Conservation (phyloP, 2,888 invertebrate genomes). For the Trissoscelio sp. region DNA sequence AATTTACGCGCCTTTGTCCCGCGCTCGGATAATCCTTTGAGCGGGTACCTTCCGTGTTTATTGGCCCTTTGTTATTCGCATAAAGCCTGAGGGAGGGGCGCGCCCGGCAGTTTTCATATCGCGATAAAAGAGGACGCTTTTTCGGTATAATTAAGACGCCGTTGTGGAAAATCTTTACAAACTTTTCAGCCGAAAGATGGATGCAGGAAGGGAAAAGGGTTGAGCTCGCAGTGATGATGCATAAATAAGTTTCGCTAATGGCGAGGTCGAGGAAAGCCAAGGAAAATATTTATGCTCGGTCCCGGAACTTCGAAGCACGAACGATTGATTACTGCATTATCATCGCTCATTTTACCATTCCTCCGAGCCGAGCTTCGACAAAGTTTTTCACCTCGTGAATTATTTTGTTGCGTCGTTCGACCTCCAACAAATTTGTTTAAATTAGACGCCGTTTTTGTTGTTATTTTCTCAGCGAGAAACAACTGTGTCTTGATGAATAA, state of each 20-base stretch:
- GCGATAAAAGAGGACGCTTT: constrained; percentile 71
- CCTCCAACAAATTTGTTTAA: constrained; percentile 12
- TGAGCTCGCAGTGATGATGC: constrained; percentile 79
- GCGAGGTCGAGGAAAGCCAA: constrained; percentile 76
- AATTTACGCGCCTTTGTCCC: constrained; percentile 79
- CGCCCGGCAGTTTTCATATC: constrained; percentile 67
- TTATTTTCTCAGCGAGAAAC: constrained; percentile 13
- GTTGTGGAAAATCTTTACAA: constrained; percentile 79
- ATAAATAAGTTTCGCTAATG: constrained; percentile 82
- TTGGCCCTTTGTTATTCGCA: constrained; percentile 73
- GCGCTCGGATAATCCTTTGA: constrained; percentile 68
- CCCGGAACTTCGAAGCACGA: constrained; percentile 52
- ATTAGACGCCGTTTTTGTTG: constrained; percentile 17
- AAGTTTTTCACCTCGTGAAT: constrained; percentile 34
- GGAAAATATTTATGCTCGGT: constrained; percentile 76
- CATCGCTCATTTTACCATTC: constrained; percentile 51
- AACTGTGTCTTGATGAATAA: constrained; percentile 39
- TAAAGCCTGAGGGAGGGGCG: constrained; percentile 69
- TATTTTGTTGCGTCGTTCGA: constrained; percentile 14
- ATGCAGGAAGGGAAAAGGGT: constrained; percentile 81
- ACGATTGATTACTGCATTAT: constrained; percentile 68
- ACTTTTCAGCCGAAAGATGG: constrained; percentile 80
- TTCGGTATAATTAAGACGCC: constrained; percentile 79
- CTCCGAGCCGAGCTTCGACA: constrained; percentile 16
- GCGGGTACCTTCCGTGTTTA: constrained; percentile 72